These are phyloP conservation scores for Odontomachus brunneus DNA, from an alignment of 1,140 invertebrate species.

Conservation along the genomic window DNA sequence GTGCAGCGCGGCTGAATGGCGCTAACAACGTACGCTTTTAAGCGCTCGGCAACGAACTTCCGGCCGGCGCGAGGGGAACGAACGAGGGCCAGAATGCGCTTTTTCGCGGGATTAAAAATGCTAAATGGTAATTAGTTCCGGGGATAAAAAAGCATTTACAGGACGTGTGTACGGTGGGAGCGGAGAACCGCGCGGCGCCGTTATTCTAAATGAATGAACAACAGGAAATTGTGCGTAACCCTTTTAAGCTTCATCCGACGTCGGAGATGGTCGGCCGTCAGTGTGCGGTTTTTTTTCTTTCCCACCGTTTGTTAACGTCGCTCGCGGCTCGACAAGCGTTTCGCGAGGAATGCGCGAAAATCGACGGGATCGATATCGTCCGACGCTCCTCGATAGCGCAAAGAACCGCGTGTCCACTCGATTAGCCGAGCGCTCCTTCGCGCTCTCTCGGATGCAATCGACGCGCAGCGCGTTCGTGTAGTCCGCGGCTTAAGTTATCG, in stretches of 20 bases:
- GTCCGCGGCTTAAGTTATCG: constrained; percentile 43
- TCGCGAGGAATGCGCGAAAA: background rate
- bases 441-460: background rate
- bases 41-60: constrained; percentile 72
- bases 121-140: constrained; percentile 84
- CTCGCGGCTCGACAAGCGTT: constrained; percentile 39
- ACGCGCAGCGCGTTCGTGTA: background rate
- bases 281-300: constrained; percentile 18
- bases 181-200: constrained; percentile 67
- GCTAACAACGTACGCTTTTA: constrained; percentile 74
- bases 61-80: constrained; percentile 44
- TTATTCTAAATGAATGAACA: constrained; percentile 83
- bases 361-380: background rate
- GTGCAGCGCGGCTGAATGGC: constrained; percentile 68
- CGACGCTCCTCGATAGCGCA: background rate
- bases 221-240: constrained; percentile 80
- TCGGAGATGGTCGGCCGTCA: constrained; percentile 66
- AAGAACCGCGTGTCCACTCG: background rate
- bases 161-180: constrained; percentile 54
- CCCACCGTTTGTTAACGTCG: constrained; percentile 18
- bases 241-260: constrained; percentile 70
- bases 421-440: background rate
- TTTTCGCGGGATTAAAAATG: constrained; percentile 82
- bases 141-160: constrained; percentile 77
- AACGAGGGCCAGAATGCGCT: constrained; percentile 67